Conservation (phyloP, 2,113 vertebrate species). For the Pygoscelis antarcticus region DNA sequence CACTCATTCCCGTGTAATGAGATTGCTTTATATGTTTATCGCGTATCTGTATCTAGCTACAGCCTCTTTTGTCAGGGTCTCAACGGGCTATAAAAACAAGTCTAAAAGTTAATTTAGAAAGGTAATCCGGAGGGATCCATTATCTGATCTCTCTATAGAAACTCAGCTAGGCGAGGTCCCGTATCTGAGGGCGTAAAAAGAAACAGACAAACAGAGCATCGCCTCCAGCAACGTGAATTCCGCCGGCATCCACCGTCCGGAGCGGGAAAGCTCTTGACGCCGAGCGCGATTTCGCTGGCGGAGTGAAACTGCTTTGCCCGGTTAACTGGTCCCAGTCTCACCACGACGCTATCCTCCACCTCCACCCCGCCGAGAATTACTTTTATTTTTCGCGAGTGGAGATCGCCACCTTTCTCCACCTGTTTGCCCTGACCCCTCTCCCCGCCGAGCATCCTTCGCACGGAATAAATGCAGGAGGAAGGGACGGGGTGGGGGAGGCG, state of each 20-base stretch:
- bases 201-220: not conserved
- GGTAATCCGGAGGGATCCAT: slow-evolving; percentile 49
- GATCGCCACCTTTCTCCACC: not conserved
- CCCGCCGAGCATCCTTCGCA: not conserved
- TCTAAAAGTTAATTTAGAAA: slow-evolving; percentile 54
- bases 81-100: slow-evolving; percentile 49
- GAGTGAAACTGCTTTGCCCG: not conserved
- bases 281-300: not conserved
- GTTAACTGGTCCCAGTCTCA: not conserved
- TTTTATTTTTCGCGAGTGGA: not conserved
- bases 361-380: not conserved
- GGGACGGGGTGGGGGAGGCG: not conserved
- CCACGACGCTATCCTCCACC: not conserved
- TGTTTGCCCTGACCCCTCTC: not conserved
- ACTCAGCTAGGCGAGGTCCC: not conserved
- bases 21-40: slow-evolving; percentile 27
- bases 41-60: not conserved
- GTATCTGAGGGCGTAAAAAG: not conserved
- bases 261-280: not conserved
- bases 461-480: not conserved
- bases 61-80: slow-evolving; percentile 42
- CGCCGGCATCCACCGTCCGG: not conserved
- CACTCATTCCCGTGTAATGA: not conserved
- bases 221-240: not conserved
- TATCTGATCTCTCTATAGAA: slow-evolving; percentile 41